phyloP scores from a whole-genome alignment of 2,888 invertebrate genomes.

The Drosophila macrospina region DNA sequence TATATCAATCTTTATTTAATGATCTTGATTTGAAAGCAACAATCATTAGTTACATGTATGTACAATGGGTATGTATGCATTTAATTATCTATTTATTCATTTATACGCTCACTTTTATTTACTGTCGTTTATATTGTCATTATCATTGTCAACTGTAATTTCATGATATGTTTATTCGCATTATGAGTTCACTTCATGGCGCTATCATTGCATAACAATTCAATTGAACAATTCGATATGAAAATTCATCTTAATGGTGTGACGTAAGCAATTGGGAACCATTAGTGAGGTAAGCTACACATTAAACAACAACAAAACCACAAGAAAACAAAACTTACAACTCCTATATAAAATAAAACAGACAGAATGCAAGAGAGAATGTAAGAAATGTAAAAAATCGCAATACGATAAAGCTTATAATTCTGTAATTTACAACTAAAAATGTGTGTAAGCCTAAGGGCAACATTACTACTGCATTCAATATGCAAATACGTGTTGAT shows the following conservation, averaged over 20 bases:
- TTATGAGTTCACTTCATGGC: conserved; percentile 77
- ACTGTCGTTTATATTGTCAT: conserved; percentile 24
- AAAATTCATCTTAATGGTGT: conserved; percentile 85
- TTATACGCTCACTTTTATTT: conserved; percentile 2
- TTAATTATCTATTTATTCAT: conserved; percentile 7
- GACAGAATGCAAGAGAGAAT: background rate
- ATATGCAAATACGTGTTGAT: conserved; percentile 35
- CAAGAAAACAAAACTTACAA: conserved; percentile 15
- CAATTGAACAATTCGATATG: conserved; percentile 60
- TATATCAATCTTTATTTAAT: conserved; percentile 18
- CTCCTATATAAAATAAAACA: conserved; percentile 10
- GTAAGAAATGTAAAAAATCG: conserved; percentile 21
- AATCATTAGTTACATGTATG: conserved; percentile 68
- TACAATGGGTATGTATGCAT: conserved; percentile 62
- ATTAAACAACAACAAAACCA: conserved; percentile 79
- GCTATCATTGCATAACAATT: conserved; percentile 78
- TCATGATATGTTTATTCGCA: conserved; percentile 43
- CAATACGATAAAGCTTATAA: conserved; percentile 9
- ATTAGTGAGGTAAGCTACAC: conserved; percentile 86
- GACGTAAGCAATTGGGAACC: conserved; percentile 86
- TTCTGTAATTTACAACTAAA: conserved; percentile 27
- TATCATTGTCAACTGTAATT: conserved; percentile 35
- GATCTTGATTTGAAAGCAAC: conserved; percentile 48
- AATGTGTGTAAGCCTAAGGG: conserved; percentile 14
- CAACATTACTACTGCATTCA: conserved; percentile 30